Base-by-base conservation (phyloP, 2,888 invertebrate species). In the Luperina nickerlii region DNA sequence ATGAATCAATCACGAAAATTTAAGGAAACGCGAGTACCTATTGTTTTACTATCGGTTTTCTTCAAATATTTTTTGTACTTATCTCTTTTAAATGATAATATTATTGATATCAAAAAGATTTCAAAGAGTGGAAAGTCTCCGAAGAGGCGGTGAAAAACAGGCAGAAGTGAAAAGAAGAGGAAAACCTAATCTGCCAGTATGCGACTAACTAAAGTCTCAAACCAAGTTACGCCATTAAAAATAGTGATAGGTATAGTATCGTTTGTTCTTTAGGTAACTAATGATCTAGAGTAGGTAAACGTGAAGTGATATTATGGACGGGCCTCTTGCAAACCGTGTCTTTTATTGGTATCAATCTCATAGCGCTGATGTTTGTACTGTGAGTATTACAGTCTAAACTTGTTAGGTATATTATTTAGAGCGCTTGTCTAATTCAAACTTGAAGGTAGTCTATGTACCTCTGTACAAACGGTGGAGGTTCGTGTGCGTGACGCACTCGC, bases 401-500 rank as follows among this genome's bases (percentile, higher is more conserved):
- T 51, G 60, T 42, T 67, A 38, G 38, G 38, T 38, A 67, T 5
- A 54, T 71, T n/a, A n/a, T 66, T 83, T 13, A 32, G 38, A 15
- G 13, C 18, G 72, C 57, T 76, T 13, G 72, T 70, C 68, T 63
- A 27, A 85, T 78, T 77, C 74, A 85, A 87, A 87, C 85, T 77
- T 27, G 18, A 51, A 71, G 75, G 69, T 67, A 42, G 74, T 70
- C 57, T 81, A 69, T 74, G 68, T 84, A 84, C 84, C 74, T 85
- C 81, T 81, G 79, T 87, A 86, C 83, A 83, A 82, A 88, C 86
- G 87, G 86, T 78, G 88, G 84, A 63, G 82, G 82, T 88, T 88
- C 79, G 87, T 88, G 70, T 76, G 84, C 84, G 86, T 92, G 92
- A 92, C 90, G 92, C 89, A 89, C 81, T 77, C 79, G 24, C 66